Evolutionary conservation across 1,140 invertebrate genomes (phyloP), one percentile per base, ranked within the genome.

Genomic region (Drosophila aff.): DNA sequence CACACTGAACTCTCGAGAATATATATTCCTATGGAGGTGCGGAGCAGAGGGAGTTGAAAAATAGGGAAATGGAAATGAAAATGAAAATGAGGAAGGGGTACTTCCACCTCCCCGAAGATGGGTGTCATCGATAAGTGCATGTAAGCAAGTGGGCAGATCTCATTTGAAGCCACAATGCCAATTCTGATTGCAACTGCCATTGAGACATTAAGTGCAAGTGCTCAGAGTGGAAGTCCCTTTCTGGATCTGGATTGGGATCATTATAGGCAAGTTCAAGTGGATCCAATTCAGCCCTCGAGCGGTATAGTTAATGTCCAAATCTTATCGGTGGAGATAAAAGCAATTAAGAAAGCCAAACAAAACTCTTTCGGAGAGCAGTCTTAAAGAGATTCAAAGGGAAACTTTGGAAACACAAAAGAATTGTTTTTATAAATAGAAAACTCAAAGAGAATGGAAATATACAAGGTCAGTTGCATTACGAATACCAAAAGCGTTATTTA

Each of bases 131-230:
- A 67, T 79, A 89, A 89, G 81, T 85, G 82, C 62, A 61, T 52
- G 43, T 23, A 41, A 40, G 67, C 44, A 49, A 71, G 61, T 69
- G 47, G 52, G 61, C 55, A 61, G 41, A 82, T 55, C 77, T 68
- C 65, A 77, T 87, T 75, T 71, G 77, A 40, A 46, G 62, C 73
- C 55, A 74, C 84, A 79, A 81, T 76, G 59, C 81, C 78, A 84
- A 89, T 90, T 74, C 75, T 74, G 78, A 68, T 90, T 84, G 85
- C 75, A 89, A 82, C 83, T 85, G 85, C 85, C 65, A 84, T 85
- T 84, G 75, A 90, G 79, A 74, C 81, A 90, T 71, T 82, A 79
- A 89, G 85, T 87, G 26, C 26, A 31, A 31, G 26, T n/a, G 82
- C 66, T 69, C 36, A 9, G 63, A 66, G 18, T 59, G 71, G 63